Conservation (phyloP, 2,113 vertebrate genomes). For the Marcusenius ussheri region DNA sequence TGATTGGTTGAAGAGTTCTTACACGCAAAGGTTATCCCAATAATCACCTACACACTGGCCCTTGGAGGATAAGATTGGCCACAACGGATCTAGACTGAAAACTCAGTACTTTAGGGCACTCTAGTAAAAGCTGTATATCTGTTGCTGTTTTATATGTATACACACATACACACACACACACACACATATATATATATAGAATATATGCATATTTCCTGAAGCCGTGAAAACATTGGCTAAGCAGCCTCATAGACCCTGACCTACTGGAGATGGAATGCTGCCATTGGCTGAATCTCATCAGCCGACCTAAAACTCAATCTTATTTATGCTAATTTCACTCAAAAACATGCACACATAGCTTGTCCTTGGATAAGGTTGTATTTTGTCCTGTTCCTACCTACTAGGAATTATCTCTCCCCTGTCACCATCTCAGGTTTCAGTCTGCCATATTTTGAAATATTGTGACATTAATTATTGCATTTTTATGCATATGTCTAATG, state of each 20-base stretch:
- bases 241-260: not conserved
- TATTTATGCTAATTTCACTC: not conserved
- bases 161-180: not conserved
- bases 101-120: not conserved
- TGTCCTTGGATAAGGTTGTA: not conserved
- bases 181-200: not conserved
- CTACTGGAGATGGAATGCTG: not conserved
- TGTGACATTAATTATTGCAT: constrained; percentile 1
- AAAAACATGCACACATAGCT: not conserved
- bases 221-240: not conserved
- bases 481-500: not conserved
- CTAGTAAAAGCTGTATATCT: not conserved
- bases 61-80: not conserved
- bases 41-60: not conserved
- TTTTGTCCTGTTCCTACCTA: not conserved
- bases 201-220: not conserved
- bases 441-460: not conserved
- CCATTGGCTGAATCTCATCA: not conserved
- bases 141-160: not conserved
- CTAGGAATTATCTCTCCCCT: not conserved
- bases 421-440: not conserved
- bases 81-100: not conserved
- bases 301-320: not conserved
- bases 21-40: not conserved
- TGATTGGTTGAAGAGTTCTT: not conserved